Conservation (phyloP, 1,140 invertebrate genomes). For the Lepeophtheirus salmonis region DNA sequence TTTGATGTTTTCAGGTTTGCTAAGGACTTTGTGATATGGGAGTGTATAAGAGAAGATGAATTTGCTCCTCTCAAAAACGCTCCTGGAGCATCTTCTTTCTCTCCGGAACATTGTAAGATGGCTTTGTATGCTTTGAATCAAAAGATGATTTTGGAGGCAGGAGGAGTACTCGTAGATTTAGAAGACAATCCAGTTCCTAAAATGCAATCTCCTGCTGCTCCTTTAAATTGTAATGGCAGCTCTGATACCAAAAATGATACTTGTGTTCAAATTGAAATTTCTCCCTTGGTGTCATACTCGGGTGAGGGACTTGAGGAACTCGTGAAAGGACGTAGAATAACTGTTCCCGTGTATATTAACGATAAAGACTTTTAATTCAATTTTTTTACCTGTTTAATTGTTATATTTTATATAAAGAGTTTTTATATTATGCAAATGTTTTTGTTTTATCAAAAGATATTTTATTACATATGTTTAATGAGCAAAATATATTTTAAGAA, state of each 20-base stretch:
- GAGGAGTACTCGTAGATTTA: conserved; percentile 42
- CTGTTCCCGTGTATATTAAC: conserved; percentile 36
- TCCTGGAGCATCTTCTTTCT: conserved; percentile 66
- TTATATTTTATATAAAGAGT: too few relatives aligned
- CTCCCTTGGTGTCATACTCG: conserved; percentile 69
- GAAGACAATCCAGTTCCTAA: conserved; percentile 31
- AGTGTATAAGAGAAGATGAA: conserved; percentile 75
- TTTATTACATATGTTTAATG: too few relatives aligned
- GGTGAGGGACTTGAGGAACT: conserved; percentile 56
- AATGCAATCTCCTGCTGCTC: conserved; percentile 26
- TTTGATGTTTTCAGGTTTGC: conserved; percentile 75
- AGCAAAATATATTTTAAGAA: too few relatives aligned
- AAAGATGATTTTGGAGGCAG: conserved; percentile 58
- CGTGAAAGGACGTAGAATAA: conserved; percentile 44
- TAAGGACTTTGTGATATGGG: conserved; percentile 73
- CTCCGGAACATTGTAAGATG: conserved; percentile 57
- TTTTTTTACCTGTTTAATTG: neutral
- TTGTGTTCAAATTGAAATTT: conserved; percentile 63
- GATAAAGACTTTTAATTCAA: neutral
- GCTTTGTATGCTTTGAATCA: conserved; percentile 63
- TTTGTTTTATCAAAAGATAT: too few relatives aligned
- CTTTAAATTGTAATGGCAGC: neutral
- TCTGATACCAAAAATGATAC: conserved; percentile 27
- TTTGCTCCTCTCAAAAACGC: conserved; percentile 94
- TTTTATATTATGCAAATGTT: too few relatives aligned